These are phyloP conservation scores for Chromis chromis DNA, from an alignment of 2,797 vertebrate species.

Conservation along the genomic window DNA sequence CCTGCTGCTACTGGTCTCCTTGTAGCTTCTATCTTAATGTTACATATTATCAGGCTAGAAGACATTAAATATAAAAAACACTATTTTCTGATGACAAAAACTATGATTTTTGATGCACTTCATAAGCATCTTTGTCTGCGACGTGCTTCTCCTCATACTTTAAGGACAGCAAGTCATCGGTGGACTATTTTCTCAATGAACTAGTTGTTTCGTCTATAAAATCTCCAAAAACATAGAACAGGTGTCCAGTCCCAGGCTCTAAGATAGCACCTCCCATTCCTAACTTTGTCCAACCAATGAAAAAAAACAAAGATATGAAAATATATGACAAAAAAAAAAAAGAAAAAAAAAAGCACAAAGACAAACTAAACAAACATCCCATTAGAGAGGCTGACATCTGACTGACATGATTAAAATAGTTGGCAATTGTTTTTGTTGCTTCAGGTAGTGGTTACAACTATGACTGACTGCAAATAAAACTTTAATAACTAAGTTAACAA, in stretches of 20 bases:
- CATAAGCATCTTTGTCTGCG: neutral
- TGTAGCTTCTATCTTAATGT: conserved; percentile 6
- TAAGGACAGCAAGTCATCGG: no score
- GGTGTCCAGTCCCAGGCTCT: neutral
- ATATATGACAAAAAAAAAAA: neutral
- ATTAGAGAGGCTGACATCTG: neutral
- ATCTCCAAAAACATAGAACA: neutral
- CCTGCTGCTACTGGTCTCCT: conserved; percentile 38
- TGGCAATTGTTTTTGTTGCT: no score
- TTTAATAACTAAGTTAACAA: no score
- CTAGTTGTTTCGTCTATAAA: no score
- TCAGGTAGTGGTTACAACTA: no score
- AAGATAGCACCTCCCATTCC: neutral
- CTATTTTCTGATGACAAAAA: neutral
- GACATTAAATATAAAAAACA: neutral
- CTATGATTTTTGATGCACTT: neutral
- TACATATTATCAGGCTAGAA: neutral
- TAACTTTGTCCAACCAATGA: neutral
- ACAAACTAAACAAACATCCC: no score
- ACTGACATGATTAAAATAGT: neutral
- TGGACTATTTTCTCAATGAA: no score
- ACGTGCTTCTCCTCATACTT: no score
- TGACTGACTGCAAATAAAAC: no score
- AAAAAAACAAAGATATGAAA: neutral
- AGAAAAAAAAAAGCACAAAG: neutral